Evolutionary conservation across 1,140 invertebrate genomes (phyloP), one percentile per base, ranked within the genome.

Genomic region (Apis laboriosa): DNA sequence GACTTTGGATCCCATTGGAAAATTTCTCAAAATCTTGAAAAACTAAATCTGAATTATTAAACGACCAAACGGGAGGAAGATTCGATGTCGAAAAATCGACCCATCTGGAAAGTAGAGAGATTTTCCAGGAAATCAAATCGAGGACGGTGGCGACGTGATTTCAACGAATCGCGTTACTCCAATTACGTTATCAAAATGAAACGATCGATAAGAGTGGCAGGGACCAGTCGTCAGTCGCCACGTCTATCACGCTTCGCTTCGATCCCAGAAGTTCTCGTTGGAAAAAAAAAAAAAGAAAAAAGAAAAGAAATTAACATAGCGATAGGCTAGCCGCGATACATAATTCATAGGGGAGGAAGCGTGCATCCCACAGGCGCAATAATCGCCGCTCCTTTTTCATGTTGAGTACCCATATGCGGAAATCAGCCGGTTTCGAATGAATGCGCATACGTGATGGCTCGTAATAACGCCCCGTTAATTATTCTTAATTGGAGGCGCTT

Each of bases 401-500:
- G 85, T 71, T 87, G 86, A 87, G 64, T 85, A 87, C 86, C 86
- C 86, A 84, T 87, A 87, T 86, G 58, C 61, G 81, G 71, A 68
- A 74, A 63, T 71, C 73, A 70, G 71, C 51, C 70, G 79, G 67
- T 75, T 84, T 51, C 53, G 63, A 79, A 72, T 53, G 77, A 79
- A 79, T 21, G 74, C 55, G 56, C 56, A 55, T 53, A 77, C 58
- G 34, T 61, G 84, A 83, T 83, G 61, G 80, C 72, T 61, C 63
- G 60, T 21, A 72, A 72, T 85, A 79, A 83, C 24, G 43, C 61
- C 11, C n/a, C 80, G 55, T 58, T 60, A 80, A 74, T 55, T 74
- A 80, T 66, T 73, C 78, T 73, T 73, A 73, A 74, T 80, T 74
- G 51, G 28, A 51, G 51, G 13, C 28, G 12, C n/a, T 15, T 12